Base-by-base conservation (phyloP, 2,797 vertebrate species). In the Monodelphis domestica region DNA sequence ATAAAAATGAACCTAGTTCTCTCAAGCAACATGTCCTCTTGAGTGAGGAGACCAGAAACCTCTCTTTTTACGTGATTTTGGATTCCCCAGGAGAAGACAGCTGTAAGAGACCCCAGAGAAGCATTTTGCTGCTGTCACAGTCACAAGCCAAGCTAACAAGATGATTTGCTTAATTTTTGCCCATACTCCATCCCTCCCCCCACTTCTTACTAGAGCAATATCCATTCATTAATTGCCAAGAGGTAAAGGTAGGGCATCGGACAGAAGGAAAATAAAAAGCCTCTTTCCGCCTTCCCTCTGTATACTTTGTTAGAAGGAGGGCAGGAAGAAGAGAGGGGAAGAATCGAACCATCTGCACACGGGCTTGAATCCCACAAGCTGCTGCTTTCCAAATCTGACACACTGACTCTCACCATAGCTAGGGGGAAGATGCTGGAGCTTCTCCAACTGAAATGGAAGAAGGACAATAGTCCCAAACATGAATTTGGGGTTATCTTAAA, bases 141-240 rank as follows among this genome's bases (percentile, higher is more conserved):
- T 29, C 89, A 88, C 0, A 12, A 53, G 2, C 17, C 29, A 91
- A 53, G 7, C 21, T 53, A 30, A 91, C n/a, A 88, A 54, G 24
- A 89, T 3, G 56, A 52, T 54, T 51, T 57, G 54, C 12, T 38
- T 87, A 59, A 63, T 84, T 92, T 92, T 50, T 55, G 54, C 15
- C 53, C 38, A 84, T 15, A 87, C 17, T 2, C n/a, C n/a, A n/a
- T n/a, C n/a, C n/a, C n/a, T n/a, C 10, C n/a, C 12, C 52, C n/a
- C 26, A 78, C 70, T 84, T 84, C 21, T 84, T 84, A 95, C 45
- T 38, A 51, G 53, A 15, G 33, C 33, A 78, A 15, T 45, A 12
- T 89, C 89, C 57, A 54, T 38, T 91, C 91, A 90, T 90, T 45
- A 56, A 24, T 56, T 87, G 54, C 9, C 21, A 59, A 97, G 59